Conservation (phyloP, 2,113 vertebrate species). For the Meriones unguiculatus region DNA sequence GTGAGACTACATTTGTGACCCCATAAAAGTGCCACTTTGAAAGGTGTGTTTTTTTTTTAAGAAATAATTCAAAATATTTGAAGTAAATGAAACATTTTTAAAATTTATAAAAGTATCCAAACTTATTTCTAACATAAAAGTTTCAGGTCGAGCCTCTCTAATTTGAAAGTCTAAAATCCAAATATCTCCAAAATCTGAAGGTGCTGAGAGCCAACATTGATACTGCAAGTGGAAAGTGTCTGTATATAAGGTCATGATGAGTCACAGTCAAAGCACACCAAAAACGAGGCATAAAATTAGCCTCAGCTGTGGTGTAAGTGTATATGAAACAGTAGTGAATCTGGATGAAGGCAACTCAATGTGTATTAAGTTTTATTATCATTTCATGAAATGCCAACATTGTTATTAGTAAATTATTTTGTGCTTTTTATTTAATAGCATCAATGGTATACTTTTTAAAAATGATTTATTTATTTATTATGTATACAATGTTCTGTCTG, state of each 20-base stretch:
- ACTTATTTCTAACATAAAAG: background rate
- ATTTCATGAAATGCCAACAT: constrained; percentile 29
- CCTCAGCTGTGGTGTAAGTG: background rate
- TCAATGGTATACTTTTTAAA: background rate
- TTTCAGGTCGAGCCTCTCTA: background rate
- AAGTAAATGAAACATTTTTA: constrained; percentile 10
- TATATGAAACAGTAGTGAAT: background rate
- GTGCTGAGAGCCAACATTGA: background rate
- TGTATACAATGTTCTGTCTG: too few relatives aligned
- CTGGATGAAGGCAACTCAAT: background rate
- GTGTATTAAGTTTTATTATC: constrained; percentile 15
- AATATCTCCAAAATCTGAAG: background rate
- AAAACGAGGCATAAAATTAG: background rate
- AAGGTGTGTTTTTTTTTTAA: background rate
- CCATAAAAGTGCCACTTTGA: constrained; percentile 30
- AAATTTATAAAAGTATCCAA: background rate
- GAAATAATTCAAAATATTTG: constrained; percentile 8
- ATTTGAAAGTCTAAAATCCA: background rate
- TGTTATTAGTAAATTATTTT: constrained; percentile 25
- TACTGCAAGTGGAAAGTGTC: too few relatives aligned
- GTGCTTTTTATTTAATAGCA: constrained; percentile 30
- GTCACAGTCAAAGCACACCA: background rate
- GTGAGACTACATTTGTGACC: constrained; percentile 19
- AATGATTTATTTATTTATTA: too few relatives aligned
- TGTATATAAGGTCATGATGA: background rate